These are phyloP conservation scores for Struthidea cinerea DNA, from an alignment of 2,113 vertebrate species.

Conservation along the genomic window DNA sequence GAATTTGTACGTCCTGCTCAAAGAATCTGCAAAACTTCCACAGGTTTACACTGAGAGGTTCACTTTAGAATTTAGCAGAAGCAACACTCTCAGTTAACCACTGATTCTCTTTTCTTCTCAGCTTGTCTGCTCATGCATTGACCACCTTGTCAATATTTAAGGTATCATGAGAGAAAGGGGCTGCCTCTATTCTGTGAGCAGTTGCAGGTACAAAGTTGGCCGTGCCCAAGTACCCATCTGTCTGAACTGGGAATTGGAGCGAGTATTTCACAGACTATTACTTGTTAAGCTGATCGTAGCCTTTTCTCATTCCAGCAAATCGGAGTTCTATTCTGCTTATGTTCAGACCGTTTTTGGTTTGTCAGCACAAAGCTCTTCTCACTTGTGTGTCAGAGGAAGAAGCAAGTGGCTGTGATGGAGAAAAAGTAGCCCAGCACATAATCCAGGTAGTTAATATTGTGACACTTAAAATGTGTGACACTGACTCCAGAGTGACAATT, in stretches of 20 bases:
- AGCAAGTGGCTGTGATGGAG: background rate
- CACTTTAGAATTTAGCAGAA: background rate
- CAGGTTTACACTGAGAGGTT: background rate
- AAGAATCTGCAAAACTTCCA: background rate
- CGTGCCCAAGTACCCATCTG: background rate
- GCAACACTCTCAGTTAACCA: background rate
- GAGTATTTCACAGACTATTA: background rate
- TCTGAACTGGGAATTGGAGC: background rate
- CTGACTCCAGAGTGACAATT: background rate
- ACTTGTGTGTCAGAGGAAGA: background rate
- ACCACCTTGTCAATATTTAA: background rate
- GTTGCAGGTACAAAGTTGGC: background rate
- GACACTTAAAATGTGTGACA: background rate
- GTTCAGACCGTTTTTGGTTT: background rate
- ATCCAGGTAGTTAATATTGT: background rate
- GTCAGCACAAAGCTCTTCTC: background rate
- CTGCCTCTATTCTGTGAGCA: background rate
- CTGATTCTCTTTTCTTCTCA: background rate
- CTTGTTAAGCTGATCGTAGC: background rate
- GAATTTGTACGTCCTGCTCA: background rate
- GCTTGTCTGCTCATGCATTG: background rate
- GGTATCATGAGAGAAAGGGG: background rate
- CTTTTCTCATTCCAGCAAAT: background rate
- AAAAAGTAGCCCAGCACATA: background rate
- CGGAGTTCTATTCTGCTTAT: background rate